phyloP scores from a whole-genome alignment of 2,113 vertebrate genomes.

The Thermophis baileyi region DNA sequence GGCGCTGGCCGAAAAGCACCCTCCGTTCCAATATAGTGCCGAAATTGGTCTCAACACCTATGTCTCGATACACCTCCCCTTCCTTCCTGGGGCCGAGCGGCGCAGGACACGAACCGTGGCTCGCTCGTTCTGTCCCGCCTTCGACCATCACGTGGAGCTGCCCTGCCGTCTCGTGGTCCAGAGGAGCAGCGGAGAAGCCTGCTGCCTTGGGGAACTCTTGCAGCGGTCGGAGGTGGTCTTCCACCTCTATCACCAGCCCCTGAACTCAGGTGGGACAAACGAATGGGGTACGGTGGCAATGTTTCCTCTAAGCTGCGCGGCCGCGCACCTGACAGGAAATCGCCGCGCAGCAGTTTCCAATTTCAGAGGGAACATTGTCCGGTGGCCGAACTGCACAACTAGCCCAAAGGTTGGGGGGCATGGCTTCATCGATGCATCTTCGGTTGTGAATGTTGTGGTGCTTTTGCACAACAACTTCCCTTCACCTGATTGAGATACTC shows the following conservation, averaged over 20 bases:
- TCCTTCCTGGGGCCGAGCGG: constrained; percentile 74
- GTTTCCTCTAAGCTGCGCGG: no score
- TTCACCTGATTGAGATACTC: no score
- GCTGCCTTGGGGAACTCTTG: constrained; percentile 86
- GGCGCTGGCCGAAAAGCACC: constrained; percentile 72
- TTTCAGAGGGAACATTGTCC: no score
- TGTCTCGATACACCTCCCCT: constrained; percentile 77
- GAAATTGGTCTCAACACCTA: constrained; percentile 82
- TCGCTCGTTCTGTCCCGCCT: constrained; percentile 86
- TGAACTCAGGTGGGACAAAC: constrained; percentile 59
- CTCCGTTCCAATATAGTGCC: constrained; percentile 70
- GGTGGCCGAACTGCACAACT: not conserved
- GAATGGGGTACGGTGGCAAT: rapidly evolving
- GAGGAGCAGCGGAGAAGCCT: constrained; percentile 76
- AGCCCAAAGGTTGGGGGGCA: not conserved
- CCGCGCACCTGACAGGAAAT: no score
- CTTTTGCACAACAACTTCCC: no score
- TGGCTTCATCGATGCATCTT: not conserved
- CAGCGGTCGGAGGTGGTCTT: constrained; percentile 75
- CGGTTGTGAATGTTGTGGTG: not conserved
- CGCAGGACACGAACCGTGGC: constrained; percentile 72
- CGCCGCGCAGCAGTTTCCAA: no score
- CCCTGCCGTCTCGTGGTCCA: constrained; percentile 76
- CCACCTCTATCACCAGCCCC: constrained; percentile 83
- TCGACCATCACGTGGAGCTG: constrained; percentile 78